Percentiles rank a stretch among this genome's conserved stretches.
Evolutionary conservation across 2,113 vertebrate genomes (phyloP).

Genomic region (Syrrhaptes paradoxus): DNA sequence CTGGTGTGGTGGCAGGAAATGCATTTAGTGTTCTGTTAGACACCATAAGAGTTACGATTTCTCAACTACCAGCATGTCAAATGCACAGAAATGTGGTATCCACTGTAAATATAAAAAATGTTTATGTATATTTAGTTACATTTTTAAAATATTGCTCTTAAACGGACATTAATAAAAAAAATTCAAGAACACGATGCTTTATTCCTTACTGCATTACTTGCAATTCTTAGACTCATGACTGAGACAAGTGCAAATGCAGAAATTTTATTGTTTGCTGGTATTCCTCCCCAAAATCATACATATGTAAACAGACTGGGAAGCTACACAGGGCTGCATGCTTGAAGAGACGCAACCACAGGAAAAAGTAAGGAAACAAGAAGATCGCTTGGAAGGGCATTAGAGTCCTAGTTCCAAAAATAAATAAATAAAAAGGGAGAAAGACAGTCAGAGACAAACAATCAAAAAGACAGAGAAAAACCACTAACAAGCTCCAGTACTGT

Average conservation of each 20-base stretch:
- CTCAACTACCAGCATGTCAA: conserved; percentile 23
- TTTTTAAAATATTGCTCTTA: conserved; percentile 37
- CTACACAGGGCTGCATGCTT: not conserved
- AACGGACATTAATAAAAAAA: conserved; percentile 27
- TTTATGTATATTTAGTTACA: conserved; percentile 36
- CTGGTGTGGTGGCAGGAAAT: not conserved
- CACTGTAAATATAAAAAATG: not conserved
- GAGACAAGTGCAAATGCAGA: not conserved
- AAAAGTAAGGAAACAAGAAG: not conserved
- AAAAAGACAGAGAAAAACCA: not conserved
- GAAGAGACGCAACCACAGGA: not conserved
- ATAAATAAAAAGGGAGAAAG: not conserved
- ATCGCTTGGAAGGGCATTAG: not conserved
- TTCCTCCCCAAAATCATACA: not conserved
- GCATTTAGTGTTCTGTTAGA: not conserved
- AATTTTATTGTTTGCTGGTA: not conserved
- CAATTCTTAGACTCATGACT: not conserved
- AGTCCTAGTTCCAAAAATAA: not conserved
- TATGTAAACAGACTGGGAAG: not conserved
- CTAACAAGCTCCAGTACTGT: not conserved
- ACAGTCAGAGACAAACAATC: not conserved
- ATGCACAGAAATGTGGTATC: conserved; percentile 16
- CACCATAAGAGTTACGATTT: not conserved
- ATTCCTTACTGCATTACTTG: not conserved
- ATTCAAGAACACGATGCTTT: not conserved